phyloP scores from a whole-genome alignment of 2,113 vertebrate species.

The Neolamprologus hecqui region DNA sequence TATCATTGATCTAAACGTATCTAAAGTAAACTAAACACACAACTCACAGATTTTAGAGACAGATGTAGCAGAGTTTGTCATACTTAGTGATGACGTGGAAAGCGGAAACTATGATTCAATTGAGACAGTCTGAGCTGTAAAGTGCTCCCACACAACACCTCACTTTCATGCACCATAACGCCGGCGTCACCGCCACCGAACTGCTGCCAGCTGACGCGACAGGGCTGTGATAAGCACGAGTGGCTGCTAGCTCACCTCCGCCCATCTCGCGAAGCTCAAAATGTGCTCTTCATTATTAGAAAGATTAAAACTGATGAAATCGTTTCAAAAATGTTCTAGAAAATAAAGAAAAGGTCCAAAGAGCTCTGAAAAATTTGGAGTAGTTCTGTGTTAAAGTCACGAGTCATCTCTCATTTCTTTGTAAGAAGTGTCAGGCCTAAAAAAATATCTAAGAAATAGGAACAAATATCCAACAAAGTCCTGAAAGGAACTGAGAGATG shows the following conservation, averaged over 20 bases:
- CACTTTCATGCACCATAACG: background rate
- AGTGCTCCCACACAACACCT: constrained; percentile 47
- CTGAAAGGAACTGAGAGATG: background rate
- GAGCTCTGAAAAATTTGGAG: background rate
- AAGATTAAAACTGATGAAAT: background rate
- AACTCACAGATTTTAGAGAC: background rate
- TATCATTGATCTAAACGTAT: background rate
- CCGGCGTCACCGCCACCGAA: constrained; percentile 12
- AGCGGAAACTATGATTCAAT: constrained; percentile 25
- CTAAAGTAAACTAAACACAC: background rate
- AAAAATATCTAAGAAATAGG: background rate
- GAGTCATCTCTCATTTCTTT: background rate
- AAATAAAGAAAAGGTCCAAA: background rate
- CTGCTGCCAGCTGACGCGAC: background rate
- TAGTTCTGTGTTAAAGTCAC: background rate
- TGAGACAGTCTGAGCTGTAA: constrained; percentile 7
- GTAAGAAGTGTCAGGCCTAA: background rate
- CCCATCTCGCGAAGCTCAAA: background rate
- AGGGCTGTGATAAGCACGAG: constrained; percentile 11
- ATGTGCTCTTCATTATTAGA: background rate
- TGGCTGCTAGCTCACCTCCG: background rate
- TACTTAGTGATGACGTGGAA: constrained; percentile 1
- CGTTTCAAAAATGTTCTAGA: background rate
- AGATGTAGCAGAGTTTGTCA: background rate
- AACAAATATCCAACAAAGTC: background rate